Conservation (phyloP, 2,888 invertebrate species). For the Mythimna pallens region DNA sequence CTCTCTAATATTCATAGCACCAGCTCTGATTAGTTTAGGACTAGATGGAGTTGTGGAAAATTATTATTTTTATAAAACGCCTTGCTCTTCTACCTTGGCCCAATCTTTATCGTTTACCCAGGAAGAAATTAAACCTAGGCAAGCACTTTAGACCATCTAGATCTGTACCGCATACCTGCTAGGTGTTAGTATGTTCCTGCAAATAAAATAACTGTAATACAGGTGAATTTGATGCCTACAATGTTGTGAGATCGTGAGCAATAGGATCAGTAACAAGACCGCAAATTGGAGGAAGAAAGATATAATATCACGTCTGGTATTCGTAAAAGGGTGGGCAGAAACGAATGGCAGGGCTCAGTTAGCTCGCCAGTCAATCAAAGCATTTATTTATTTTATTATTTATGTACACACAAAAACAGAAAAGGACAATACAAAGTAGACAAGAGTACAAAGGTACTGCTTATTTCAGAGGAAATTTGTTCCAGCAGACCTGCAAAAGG, state of each 20-base stretch:
- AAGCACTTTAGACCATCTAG: slow-evolving; percentile 69
- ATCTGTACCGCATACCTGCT: slow-evolving; percentile 66
- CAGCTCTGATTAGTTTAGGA: no score
- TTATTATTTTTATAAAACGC: not conserved
- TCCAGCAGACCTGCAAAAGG: no score
- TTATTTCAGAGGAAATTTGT: no score
- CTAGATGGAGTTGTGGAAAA: no score
- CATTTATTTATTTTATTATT: no score
- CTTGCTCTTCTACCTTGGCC: slow-evolving; percentile 50
- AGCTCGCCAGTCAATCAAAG: no score
- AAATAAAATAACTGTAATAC: slow-evolving; percentile 56
- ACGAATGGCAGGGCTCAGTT: no score
- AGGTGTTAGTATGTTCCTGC: slow-evolving; percentile 63
- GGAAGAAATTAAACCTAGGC: slow-evolving; percentile 78
- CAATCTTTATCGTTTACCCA: slow-evolving; percentile 69
- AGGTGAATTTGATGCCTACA: slow-evolving; percentile 42
- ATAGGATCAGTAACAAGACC: slow-evolving; percentile 26
- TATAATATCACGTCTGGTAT: not conserved
- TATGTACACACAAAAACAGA: no score
- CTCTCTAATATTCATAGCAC: no score
- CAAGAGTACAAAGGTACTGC: no score
- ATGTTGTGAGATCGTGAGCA: slow-evolving; percentile 25
- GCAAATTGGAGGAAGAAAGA: slow-evolving; percentile 30
- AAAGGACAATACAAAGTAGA: no score
- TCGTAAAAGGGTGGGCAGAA: no score